Conservation (phyloP, 53 echinoderm and acorn worm species). For the Astropecten irregularis region DNA sequence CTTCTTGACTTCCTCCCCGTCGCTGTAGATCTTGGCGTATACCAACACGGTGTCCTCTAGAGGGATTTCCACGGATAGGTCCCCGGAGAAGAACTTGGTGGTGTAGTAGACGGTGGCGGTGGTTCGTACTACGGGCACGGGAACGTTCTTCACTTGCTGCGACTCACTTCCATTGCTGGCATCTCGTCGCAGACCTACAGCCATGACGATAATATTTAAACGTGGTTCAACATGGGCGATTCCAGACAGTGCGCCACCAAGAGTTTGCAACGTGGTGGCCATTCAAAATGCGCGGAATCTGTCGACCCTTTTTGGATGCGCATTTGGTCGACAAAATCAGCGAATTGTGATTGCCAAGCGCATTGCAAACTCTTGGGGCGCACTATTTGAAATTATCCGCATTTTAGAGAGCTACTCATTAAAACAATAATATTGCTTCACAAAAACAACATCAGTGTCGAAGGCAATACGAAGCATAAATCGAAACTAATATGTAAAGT, state of each 20-base stretch:
- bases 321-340: neutral
- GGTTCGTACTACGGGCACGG: constrained; percentile 36
- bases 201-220: neutral
- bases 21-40: constrained; percentile 53
- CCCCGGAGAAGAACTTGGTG: constrained; percentile 62
- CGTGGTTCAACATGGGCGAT: too few species aligned
- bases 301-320: too few species aligned
- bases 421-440: too few species aligned
- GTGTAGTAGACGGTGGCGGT: constrained; percentile 58
- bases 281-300: neutral
- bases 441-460: too few species aligned
- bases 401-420: too few species aligned
- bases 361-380: too few species aligned
- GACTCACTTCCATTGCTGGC: neutral
- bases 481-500: too few species aligned
- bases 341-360: neutral
- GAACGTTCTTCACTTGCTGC: neutral
- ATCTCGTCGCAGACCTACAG: neutral
- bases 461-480: too few species aligned
- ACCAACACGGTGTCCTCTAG: constrained; percentile 55
- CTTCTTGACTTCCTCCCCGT: constrained; percentile 51
- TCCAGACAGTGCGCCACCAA: too few species aligned
- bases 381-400: too few species aligned
- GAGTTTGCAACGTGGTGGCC: neutral
- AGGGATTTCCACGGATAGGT: constrained; percentile 24